A percentile compares a stretch with the other conserved stretches of the same genome.
Conservation (phyloP, 1,140 invertebrate genomes). For the Drosophila athabasca region DNA sequence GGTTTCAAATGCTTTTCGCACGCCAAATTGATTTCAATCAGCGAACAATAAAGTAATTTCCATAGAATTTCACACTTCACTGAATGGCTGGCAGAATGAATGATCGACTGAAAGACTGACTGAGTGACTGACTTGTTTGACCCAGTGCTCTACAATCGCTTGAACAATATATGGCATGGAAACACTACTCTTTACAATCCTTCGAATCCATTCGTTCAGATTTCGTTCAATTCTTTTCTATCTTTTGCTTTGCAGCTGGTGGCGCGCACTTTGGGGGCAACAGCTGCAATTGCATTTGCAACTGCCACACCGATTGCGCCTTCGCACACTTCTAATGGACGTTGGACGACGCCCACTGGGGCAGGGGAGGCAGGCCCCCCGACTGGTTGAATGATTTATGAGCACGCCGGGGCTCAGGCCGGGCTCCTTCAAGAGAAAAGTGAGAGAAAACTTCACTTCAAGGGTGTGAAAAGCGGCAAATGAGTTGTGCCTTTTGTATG, state of each 20-base stretch:
- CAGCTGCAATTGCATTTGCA: background rate
- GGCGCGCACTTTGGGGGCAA: background rate
- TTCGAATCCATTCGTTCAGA: slow-evolving; percentile 29
- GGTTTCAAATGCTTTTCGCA: slow-evolving; percentile 39
- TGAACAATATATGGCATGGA: slow-evolving; percentile 50
- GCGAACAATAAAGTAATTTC: slow-evolving; percentile 69
- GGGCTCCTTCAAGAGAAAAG: slow-evolving; percentile 9
- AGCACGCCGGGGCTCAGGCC: slow-evolving; percentile 28
- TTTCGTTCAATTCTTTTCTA: slow-evolving; percentile 37
- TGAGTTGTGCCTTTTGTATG: slow-evolving; percentile 33
- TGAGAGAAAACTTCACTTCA: slow-evolving; percentile 30
- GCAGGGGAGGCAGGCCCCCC: no score
- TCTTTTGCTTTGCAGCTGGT: slow-evolving; percentile 48
- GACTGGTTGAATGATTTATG: slow-evolving; percentile 67
- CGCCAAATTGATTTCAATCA: slow-evolving; percentile 76
- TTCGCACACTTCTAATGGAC: slow-evolving; percentile 77
- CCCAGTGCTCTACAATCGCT: slow-evolving; percentile 62
- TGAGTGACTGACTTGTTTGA: slow-evolving; percentile 40
- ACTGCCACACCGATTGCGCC: slow-evolving; percentile 51
- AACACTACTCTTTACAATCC: slow-evolving; percentile 44
- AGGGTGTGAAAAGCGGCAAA: slow-evolving; percentile 67
- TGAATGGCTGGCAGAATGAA: slow-evolving; percentile 14
- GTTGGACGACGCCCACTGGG: slow-evolving; percentile 67
- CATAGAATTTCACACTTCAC: slow-evolving; percentile 74
- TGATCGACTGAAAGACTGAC: slow-evolving; percentile 12